Evolutionary conservation across 2,113 vertebrate genomes (phyloP).

Genomic region (Alectura lathami): DNA sequence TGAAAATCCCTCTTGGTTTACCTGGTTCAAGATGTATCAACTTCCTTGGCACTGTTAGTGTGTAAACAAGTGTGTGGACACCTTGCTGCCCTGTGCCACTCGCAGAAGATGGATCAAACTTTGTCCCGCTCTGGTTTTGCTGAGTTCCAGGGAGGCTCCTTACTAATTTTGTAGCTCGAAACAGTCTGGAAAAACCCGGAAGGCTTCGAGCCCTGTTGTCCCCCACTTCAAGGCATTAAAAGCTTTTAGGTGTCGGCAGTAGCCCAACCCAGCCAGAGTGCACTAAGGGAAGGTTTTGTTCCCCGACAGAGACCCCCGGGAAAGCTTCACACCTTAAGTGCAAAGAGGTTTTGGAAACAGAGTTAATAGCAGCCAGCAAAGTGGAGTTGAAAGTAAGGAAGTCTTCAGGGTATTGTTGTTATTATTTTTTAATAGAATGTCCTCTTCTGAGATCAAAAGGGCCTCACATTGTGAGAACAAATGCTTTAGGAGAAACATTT

Average conservation of each 20-base stretch:
- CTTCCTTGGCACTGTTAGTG: neutral
- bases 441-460: conserved; percentile 74
- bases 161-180: neutral
- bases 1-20: neutral
- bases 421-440: conserved; percentile 6
- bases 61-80: neutral
- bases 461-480: conserved; percentile 74
- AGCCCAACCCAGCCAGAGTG: neutral
- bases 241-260: neutral
- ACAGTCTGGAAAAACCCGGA: neutral
- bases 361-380: conserved; percentile 21
- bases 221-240: neutral
- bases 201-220: neutral
- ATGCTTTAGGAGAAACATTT: conserved; percentile 67
- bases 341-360: neutral
- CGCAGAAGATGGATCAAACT: neutral
- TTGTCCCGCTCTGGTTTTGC: neutral
- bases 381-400: conserved; percentile 30
- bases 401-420: neutral
- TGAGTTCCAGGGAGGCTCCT: neutral
- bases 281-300: neutral
- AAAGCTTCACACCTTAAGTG: neutral
- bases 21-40: neutral
- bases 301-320: neutral
- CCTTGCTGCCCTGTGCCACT: neutral